Evolutionary conservation across 2,888 invertebrate species (phyloP), one percentile per base, ranked within the genome.

Genomic region (Clostera curtula): DNA sequence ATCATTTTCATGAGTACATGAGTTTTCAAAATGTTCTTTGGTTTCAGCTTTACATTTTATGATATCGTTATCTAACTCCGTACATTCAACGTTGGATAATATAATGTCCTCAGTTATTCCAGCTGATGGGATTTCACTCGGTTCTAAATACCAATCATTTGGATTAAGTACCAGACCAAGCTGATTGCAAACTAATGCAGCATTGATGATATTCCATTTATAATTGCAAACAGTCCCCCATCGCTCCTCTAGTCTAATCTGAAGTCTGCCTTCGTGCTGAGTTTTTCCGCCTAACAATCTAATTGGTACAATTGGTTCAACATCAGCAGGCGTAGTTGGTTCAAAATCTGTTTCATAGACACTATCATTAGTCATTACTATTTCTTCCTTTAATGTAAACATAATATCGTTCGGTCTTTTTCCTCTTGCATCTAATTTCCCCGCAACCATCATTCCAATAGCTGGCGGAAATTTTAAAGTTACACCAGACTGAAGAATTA

Each of bases 221-320:
- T 98, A 95, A 72, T 95, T 95, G 64, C 99, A 99, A 1, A 99
- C 95, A 0, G 98, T 98, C 16, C 98, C 98, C 98, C 98, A 98
- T 62, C 90, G 89, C 1, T 91, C 92, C 33, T 93, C 89, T 5
- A 97, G 83, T 52, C 90, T 88, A 0, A 98, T 88, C 83, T 95
- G 94, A 17, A 96, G 67, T 43, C 97, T 86, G 1, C 99, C 99
- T 80, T 97, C 96, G 18, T 89, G 87, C 26, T 88, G 88, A 2
- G 91, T 90, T 37, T 87, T 85, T 1, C 96, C 96, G 10, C 95
- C 95, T 1, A 94, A 84, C 16, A 97, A 80, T 39, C 96, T 86
- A 4, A 97, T 90, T 0, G 92, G 91, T 1, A 90, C 82, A 25
- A 87, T 73, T 0, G 90, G 86, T 50, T 89, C 89, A 4, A 86